phyloP scores from a whole-genome alignment of 2,113 vertebrate species.

The Rafetus swinhoei region DNA sequence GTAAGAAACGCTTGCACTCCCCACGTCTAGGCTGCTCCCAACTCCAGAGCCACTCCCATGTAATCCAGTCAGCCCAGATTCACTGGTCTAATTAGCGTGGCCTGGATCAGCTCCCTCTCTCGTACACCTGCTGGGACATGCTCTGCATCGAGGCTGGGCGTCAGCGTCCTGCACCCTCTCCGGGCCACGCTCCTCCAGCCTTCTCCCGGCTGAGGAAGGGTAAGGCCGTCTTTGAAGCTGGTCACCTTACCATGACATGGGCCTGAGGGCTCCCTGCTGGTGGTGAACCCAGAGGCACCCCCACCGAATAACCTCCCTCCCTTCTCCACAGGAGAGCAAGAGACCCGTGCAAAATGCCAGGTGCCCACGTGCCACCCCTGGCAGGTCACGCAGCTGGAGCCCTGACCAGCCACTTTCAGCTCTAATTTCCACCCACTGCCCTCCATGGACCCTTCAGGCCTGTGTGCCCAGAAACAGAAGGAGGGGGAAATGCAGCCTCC shows the following conservation, averaged over 20 bases:
- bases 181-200: constrained; percentile 12
- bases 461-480: neutral
- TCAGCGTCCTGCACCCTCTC: neutral
- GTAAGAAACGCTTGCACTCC: neutral
- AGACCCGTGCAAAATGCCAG: neutral
- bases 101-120: constrained; percentile 32
- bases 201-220: neutral
- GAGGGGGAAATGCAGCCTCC: neutral
- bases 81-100: constrained; percentile 49
- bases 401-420: neutral
- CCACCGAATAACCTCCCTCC: no score
- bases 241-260: neutral
- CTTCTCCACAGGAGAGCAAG: neutral
- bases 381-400: neutral
- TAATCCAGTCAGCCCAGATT: constrained; percentile 24
- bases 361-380: neutral
- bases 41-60: neutral
- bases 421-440: neutral
- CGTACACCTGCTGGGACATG: neutral
- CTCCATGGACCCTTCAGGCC: neutral
- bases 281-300: neutral
- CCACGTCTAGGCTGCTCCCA: neutral
- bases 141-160: neutral
- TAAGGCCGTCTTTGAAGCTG: neutral
- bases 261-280: neutral